phyloP scores from a whole-genome alignment of 2,888 invertebrate species.

The Erpobdella octoculata region DNA sequence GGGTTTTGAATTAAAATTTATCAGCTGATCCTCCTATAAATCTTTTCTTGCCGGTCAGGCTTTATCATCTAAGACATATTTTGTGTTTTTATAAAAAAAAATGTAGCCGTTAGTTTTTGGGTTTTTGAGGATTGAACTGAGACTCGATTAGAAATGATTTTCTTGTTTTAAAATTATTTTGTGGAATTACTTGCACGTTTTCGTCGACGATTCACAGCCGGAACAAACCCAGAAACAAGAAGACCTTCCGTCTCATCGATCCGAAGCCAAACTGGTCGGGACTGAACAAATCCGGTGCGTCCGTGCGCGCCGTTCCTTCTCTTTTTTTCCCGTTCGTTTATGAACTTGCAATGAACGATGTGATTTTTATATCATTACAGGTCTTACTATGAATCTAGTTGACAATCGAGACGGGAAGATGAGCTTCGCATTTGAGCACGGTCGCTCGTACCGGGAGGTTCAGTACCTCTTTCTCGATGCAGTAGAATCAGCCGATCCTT shows the following conservation, averaged over 20 bases:
- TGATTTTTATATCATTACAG: conserved; percentile 55
- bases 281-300: not conserved
- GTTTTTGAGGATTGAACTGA: no score
- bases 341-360: conserved; percentile 57
- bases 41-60: no score
- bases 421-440: conserved; percentile 70
- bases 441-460: conserved; percentile 64
- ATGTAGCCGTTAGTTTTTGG: no score
- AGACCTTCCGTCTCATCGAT: not conserved
- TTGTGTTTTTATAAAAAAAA: no score
- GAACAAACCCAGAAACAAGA: not conserved
- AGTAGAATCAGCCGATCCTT: conserved; percentile 70
- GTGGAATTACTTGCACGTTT: not conserved
- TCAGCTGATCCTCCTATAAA: no score
- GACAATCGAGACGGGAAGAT: conserved; percentile 57
- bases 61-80: no score
- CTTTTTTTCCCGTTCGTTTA: not conserved
- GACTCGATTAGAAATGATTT: not conserved
- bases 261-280: not conserved
- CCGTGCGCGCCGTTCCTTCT: not conserved
- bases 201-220: not conserved
- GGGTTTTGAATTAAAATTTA: no score
- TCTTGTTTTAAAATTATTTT: not conserved
- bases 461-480: conserved; percentile 70
- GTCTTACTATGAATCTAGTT: conserved; percentile 64